Evolutionary conservation across 1,140 invertebrate genomes (phyloP).

Genomic region (Pseudachorutes palmiensis): DNA sequence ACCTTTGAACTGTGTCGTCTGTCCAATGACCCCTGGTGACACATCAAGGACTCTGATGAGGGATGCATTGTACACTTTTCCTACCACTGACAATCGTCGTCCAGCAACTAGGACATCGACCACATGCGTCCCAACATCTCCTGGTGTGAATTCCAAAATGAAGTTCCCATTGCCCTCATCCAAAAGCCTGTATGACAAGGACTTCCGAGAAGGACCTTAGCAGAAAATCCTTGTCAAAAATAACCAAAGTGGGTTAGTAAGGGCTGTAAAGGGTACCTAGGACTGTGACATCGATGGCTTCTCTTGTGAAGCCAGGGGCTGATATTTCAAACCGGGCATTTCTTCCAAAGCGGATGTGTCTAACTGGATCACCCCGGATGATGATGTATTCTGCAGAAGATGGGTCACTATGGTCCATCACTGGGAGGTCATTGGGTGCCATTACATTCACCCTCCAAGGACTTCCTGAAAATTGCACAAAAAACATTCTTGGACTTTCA

Average conservation of each 20-base stretch:
- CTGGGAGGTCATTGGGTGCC: constrained; percentile 39
- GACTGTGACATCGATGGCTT: constrained; percentile 51
- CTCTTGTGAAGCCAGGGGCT: constrained; percentile 56
- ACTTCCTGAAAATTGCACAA: constrained; percentile 57
- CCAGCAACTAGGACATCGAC: constrained; percentile 78
- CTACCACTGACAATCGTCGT: constrained; percentile 73
- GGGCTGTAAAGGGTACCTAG: constrained; percentile 39
- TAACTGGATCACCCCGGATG: constrained; percentile 63
- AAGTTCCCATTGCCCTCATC: constrained; percentile 69
- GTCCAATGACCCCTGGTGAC: constrained; percentile 72
- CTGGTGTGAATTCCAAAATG: constrained; percentile 79
- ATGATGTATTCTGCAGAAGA: constrained; percentile 32
- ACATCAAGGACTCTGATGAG: constrained; percentile 87
- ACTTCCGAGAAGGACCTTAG: constrained; percentile 59
- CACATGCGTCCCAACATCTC: constrained; percentile 81
- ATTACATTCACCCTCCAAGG: constrained; percentile 83
- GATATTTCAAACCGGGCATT: constrained; percentile 75
- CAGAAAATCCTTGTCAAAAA: background rate
- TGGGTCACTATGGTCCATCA: constrained; percentile 21
- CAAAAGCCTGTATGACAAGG: constrained; percentile 58
- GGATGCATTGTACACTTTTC: constrained; percentile 86
- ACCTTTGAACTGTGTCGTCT: constrained; percentile 89
- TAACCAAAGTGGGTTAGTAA: too few species aligned
- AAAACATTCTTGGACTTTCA: constrained; percentile 9
- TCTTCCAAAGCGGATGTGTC: constrained; percentile 75